phyloP scores from a whole-genome alignment of 2,113 vertebrate genomes.

The Notothenia coriiceps region DNA sequence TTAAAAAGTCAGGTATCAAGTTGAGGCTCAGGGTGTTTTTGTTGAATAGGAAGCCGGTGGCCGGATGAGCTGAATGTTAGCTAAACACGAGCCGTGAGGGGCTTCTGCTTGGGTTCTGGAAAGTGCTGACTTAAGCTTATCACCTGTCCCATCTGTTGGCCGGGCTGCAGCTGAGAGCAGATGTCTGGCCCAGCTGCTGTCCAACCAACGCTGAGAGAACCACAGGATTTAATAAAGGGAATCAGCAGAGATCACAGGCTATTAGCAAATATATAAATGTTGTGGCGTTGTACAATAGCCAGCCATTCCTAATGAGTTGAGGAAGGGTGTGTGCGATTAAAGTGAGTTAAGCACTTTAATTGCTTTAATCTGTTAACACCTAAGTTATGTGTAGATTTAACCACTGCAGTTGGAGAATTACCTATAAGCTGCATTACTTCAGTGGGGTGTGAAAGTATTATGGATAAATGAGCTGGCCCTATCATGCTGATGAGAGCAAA shows the following conservation, averaged over 20 bases:
- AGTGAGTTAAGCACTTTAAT: constrained; percentile 28
- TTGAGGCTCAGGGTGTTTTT: constrained; percentile 56
- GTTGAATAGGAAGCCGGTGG: constrained; percentile 58
- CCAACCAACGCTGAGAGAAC: constrained; percentile 53
- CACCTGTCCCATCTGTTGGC: constrained; percentile 79
- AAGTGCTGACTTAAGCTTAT: constrained; percentile 72
- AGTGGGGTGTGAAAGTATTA: constrained; percentile 30
- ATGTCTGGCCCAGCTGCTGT: constrained; percentile 75
- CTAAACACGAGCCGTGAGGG: constrained; percentile 57
- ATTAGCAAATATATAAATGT: constrained; percentile 62
- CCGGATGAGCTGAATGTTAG: constrained; percentile 63
- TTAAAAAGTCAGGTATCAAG: constrained; percentile 69
- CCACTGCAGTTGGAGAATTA: constrained; percentile 35
- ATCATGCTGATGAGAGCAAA: not conserved
- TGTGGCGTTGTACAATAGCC: constrained; percentile 22
- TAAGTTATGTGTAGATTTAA: constrained; percentile 38
- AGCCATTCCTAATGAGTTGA: constrained; percentile 39
- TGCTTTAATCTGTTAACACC: constrained; percentile 46
- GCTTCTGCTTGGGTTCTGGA: constrained; percentile 60
- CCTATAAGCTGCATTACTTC: constrained; percentile 15
- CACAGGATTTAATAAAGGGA: constrained; percentile 42
- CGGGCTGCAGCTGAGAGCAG: constrained; percentile 73
- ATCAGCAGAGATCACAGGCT: constrained; percentile 59
- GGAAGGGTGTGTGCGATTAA: constrained; percentile 7
- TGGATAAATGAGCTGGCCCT: constrained; percentile 25